A percentile compares a stretch with the other conserved stretches of the same genome.
Conservation (phyloP, 2,113 vertebrate genomes). For the Callipepla squamata region DNA sequence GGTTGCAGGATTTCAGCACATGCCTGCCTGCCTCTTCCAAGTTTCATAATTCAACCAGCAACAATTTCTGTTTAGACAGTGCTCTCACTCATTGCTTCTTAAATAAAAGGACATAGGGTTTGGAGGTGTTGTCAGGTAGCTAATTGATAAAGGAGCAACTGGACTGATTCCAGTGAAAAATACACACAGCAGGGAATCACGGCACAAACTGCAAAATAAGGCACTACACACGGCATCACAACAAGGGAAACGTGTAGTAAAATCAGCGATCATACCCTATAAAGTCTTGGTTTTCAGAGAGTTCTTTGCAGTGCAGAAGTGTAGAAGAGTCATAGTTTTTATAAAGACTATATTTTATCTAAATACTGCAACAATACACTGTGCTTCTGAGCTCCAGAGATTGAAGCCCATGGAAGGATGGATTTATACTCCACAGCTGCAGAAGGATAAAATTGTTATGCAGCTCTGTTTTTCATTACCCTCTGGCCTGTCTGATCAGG, state of each 20-base stretch:
- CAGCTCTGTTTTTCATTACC: conserved; percentile 26
- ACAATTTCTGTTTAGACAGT: background rate
- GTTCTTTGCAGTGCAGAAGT: background rate
- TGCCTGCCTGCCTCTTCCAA: background rate
- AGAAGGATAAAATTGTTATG: conserved; percentile 1
- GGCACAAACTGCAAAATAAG: background rate
- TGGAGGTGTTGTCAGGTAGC: background rate
- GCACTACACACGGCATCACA: background rate
- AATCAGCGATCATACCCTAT: background rate
- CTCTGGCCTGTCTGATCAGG: background rate
- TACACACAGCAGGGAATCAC: background rate
- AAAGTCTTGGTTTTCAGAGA: background rate
- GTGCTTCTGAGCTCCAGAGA: background rate
- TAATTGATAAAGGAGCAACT: background rate
- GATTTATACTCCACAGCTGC: background rate
- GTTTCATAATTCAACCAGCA: background rate
- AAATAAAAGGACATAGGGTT: background rate
- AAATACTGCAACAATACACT: background rate
- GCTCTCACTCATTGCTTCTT: background rate
- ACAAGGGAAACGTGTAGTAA: background rate
- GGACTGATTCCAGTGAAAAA: background rate
- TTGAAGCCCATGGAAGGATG: background rate
- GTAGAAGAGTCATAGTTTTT: background rate
- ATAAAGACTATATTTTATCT: background rate
- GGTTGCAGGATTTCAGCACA: background rate